phyloP scores from a whole-genome alignment of 2,888 invertebrate genomes.

The Geotrupes spiniger region DNA sequence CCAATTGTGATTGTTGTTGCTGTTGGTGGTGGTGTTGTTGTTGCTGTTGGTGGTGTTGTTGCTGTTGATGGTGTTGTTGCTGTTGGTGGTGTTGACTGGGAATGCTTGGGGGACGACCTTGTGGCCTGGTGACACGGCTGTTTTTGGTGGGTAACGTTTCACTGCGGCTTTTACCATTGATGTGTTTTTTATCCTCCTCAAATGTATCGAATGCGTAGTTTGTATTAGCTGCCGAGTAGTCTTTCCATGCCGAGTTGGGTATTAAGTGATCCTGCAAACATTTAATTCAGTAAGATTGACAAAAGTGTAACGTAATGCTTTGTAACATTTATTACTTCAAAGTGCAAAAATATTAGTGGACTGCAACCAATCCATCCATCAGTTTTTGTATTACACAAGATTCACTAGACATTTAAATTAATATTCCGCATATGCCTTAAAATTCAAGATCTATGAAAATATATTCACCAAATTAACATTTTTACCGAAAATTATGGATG shows the following conservation, averaged over 20 bases:
- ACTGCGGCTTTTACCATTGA: constrained; percentile 37
- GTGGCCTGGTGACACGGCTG: constrained; percentile 37
- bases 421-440: no score
- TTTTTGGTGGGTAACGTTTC: constrained; percentile 38
- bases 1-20: constrained; percentile 7
- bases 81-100: constrained; percentile 10
- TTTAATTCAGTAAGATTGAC: no score
- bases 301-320: no score
- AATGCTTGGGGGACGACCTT: constrained; percentile 26
- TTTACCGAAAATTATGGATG: no score
- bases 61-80: constrained; percentile 11
- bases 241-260: constrained; percentile 84
- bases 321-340: no score
- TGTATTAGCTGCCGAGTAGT: constrained; percentile 78
- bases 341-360: no score
- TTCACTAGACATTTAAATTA: no score
- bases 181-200: constrained; percentile 72
- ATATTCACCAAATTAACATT: no score
- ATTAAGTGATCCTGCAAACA: constrained; percentile 74
- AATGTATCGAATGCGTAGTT: constrained; percentile 90
- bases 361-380: no score
- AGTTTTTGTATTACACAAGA: no score
- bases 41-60: constrained; percentile 14
- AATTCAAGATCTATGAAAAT: no score
- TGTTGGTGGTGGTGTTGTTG: constrained; percentile 17